Conservation (phyloP, 2,888 invertebrate genomes). For the Phymatocera aterrima region DNA sequence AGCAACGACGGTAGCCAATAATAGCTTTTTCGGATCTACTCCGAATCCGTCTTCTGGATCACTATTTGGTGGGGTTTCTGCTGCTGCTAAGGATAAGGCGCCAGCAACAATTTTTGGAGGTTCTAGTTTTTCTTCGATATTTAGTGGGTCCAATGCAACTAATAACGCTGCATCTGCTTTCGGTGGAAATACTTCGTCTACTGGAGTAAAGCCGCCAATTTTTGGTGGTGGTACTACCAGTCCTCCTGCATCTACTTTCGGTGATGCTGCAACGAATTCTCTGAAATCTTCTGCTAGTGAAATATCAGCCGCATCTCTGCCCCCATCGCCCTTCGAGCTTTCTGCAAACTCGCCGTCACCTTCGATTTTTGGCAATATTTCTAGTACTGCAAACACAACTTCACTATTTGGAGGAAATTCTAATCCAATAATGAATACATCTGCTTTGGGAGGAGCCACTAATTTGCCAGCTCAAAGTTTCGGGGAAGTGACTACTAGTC, state of each 20-base stretch:
- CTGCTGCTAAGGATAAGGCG: constrained; percentile 30
- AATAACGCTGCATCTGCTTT: neutral
- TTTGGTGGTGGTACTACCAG: constrained; percentile 8
- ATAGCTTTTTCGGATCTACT: constrained; percentile 26
- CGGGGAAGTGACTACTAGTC: constrained; percentile 49
- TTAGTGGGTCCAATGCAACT: neutral
- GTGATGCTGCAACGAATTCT: constrained; percentile 44
- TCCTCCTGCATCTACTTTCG: constrained; percentile 51
- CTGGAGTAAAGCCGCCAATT: neutral
- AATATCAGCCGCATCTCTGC: constrained; percentile 31
- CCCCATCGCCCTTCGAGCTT: constrained; percentile 48
- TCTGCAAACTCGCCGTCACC: constrained; percentile 40
- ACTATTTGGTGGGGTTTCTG: constrained; percentile 51
- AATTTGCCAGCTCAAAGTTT: constrained; percentile 53
- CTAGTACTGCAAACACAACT: constrained; percentile 44
- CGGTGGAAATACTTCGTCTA: neutral
- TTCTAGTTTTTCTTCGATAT: constrained; percentile 17
- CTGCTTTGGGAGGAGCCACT: constrained; percentile 49
- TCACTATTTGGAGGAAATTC: constrained; percentile 57
- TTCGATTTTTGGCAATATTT: constrained; percentile 53
- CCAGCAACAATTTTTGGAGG: constrained; percentile 39
- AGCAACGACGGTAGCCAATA: neutral
- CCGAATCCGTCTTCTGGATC: constrained; percentile 50
- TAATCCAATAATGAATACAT: constrained; percentile 33
- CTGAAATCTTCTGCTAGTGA: neutral